Base-by-base conservation (phyloP, 2,113 vertebrate species). In the Stegastes partitus region DNA sequence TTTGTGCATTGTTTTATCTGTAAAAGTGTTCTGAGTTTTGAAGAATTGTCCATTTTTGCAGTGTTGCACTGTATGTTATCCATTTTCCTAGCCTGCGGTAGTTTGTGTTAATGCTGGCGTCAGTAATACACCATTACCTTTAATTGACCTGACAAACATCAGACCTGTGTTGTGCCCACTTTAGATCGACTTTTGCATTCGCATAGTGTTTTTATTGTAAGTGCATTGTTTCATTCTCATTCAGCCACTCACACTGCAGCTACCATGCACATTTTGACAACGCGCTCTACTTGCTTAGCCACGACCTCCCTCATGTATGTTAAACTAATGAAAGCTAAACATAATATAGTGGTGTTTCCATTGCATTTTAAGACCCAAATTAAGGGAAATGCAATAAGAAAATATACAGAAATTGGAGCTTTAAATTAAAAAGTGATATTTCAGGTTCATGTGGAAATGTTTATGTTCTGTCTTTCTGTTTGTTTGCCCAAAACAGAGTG, bases 401-500 rank as follows among this genome's bases (percentile, higher is more conserved):
- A 10, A 53, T 11, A 1, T 15, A 16, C 3, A 25, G 12, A 42
- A 2, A 42, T 42, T 42, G 39, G 39, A 42, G 39, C 39, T 42
- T 12, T 42, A 15, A 14, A 42, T 34, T 31, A 31, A 34, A 45
- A 45, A 45, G 14, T 18, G 47, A 2, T 49, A 7, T 61, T 63
- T 31, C 12, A 37, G 22, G 23, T 65, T 44, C 2, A 18, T 21
- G 7, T 56, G 51, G 10, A 49, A 7, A 68, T 55, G 22, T 44
- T 1, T n/a, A 26, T 42, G 21, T 74, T 19, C 0, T 56, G 2
- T 53, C 14, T 45, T 39, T 54, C 56, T 77, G 18, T 62, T 65
- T 65, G 58, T 77, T 34, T 51, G 7, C 62, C 25, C 74, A 86
- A 75, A 23, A 19, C 68, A 64, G 76, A 55, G 78, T 14, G 65